phyloP scores from a whole-genome alignment of 2,888 invertebrate genomes.

The Dasysyrphus tricinctus region DNA sequence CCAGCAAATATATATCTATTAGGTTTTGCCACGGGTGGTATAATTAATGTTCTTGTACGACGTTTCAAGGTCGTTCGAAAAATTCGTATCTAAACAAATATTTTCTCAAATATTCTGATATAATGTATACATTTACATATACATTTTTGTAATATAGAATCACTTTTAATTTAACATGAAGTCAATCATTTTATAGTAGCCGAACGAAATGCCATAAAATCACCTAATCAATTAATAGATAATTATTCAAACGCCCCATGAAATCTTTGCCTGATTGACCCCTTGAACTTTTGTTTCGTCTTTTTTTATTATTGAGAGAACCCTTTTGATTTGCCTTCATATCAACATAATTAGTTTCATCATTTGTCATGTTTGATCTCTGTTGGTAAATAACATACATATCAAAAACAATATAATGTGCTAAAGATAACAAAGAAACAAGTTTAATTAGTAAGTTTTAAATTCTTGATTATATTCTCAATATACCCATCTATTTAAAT shows the following conservation, averaged over 20 bases:
- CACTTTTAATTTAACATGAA: neutral
- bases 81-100: neutral
- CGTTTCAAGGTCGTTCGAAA: conserved; percentile 13
- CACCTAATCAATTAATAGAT: conserved; percentile 21
- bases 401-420: neutral
- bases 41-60: conserved; percentile 8
- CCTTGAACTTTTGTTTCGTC: conserved; percentile 1
- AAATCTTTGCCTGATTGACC: neutral
- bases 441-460: conserved; percentile 3
- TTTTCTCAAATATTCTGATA: neutral
- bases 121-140: neutral
- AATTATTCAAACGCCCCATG: conserved; percentile 21
- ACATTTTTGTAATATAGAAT: neutral
- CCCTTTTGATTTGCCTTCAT: neutral
- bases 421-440: conserved; percentile 29
- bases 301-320: neutral
- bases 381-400: neutral
- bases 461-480: neutral
- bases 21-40: conserved; percentile 13
- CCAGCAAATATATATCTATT: neutral
- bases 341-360: conserved; percentile 11
- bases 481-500: neutral
- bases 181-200: neutral
- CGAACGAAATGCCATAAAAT: neutral
- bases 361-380: conserved; percentile 7